Conservation (phyloP, 2,797 vertebrate species). For the Australoheros facetus region DNA sequence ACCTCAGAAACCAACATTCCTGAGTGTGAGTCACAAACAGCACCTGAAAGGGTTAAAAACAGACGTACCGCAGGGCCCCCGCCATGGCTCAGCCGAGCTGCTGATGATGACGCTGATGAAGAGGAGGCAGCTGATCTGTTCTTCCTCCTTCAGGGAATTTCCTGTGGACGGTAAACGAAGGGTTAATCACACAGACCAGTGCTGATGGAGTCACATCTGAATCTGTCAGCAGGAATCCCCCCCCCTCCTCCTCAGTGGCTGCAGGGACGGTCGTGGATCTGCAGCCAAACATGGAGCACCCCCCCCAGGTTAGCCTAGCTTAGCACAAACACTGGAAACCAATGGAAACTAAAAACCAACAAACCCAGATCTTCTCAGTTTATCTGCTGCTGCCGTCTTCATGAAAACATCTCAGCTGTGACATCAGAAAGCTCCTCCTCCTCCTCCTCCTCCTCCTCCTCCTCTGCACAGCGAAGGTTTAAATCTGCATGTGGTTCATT, state of each 20-base stretch:
- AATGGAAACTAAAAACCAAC: not conserved
- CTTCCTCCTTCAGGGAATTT: constrained; percentile 39
- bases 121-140: constrained; percentile 9
- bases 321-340: constrained; percentile 7
- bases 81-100: constrained; percentile 68
- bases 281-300: not conserved
- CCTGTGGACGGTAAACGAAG: constrained; percentile 52
- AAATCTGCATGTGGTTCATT: no score
- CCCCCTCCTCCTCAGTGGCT: constrained; percentile 6
- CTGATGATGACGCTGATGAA: not conserved
- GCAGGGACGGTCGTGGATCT: constrained; percentile 16
- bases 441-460: no score
- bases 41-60: not conserved
- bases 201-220: constrained; percentile 14
- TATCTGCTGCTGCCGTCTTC: no score
- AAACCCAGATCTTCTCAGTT: not conserved
- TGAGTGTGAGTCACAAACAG: not conserved
- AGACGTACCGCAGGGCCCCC: constrained; percentile 74
- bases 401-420: no score
- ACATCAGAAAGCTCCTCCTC: no score
- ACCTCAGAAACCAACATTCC: not conserved
- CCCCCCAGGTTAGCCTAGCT: not conserved
- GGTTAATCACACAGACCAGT: constrained; percentile 3
- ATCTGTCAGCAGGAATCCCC: constrained; percentile 43
- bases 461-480: no score